phyloP scores from a whole-genome alignment of 2,888 invertebrate species.

The Oxytorus armatus region DNA sequence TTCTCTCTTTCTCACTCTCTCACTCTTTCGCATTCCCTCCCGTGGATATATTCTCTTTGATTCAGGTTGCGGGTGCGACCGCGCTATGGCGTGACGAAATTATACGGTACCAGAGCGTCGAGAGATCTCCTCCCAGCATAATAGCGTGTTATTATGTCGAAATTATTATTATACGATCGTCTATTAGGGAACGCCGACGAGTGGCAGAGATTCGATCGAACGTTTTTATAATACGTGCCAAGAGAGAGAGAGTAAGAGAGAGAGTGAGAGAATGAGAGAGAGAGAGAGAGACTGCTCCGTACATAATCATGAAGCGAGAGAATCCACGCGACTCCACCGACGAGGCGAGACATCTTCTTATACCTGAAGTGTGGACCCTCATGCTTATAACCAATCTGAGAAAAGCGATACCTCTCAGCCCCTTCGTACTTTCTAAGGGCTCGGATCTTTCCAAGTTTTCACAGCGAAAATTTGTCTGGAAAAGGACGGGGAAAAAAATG shows the following conservation, averaged over 20 bases:
- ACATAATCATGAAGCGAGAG: conserved; percentile 32
- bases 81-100: conserved; percentile 77
- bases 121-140: conserved; percentile 74
- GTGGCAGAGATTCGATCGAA: conserved; percentile 77
- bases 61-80: conserved; percentile 69
- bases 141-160: conserved; percentile 80
- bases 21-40: no score
- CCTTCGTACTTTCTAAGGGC: conserved; percentile 6
- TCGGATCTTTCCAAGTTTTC: conserved; percentile 12
- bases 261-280: no score
- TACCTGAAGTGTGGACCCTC: conserved; percentile 33
- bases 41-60: conserved; percentile 56
- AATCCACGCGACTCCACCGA: conserved; percentile 43
- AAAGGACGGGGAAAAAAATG: conserved; percentile 21
- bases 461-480: background rate
- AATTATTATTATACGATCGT: conserved; percentile 80
- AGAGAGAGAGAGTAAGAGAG: no score
- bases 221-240: conserved; percentile 73
- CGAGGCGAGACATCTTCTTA: conserved; percentile 35
- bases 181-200: conserved; percentile 73
- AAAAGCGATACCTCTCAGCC: conserved; percentile 16
- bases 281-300: conserved; percentile 21
- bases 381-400: conserved; percentile 19
- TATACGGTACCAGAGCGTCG: conserved; percentile 74
- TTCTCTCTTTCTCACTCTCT: conserved; percentile 8